Conservation (phyloP, 2,113 vertebrate genomes). For the Paracanthobrama guichenoti region DNA sequence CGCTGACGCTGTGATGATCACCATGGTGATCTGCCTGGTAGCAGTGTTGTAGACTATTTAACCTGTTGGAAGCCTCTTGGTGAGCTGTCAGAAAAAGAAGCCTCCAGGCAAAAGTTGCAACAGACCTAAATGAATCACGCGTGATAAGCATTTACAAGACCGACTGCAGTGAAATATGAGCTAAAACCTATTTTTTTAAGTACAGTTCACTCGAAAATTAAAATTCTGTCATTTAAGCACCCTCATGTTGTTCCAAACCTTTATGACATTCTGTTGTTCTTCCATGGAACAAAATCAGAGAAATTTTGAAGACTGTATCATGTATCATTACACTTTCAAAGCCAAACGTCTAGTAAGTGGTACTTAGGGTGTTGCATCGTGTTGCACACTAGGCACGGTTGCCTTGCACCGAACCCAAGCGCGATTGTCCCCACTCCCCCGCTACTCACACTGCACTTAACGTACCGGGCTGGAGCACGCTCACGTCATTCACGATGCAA, state of each 20-base stretch:
- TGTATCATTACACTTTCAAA: too few relatives aligned
- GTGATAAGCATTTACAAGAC: background rate
- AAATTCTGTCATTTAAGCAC: background rate
- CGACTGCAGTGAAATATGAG: background rate
- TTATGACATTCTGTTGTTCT: background rate
- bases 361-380: too few relatives aligned
- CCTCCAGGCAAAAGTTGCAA: background rate
- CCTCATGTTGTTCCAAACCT: background rate
- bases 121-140: background rate
- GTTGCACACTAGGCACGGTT: too few relatives aligned
- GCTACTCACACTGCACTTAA: too few relatives aligned
- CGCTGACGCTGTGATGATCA: background rate
- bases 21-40: background rate
- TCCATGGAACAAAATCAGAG: background rate
- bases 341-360: too few relatives aligned
- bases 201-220: background rate
- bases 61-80: conserved; percentile 26
- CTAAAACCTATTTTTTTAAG: background rate
- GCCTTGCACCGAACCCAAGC: too few relatives aligned
- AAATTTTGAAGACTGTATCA: background rate
- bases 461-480: too few relatives aligned
- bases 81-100: conserved; percentile 11
- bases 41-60: conserved; percentile 17
- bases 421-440: too few relatives aligned
- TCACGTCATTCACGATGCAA: too few relatives aligned